phyloP scores from a whole-genome alignment of 1,140 invertebrate genomes.

The Caenorhabditis tropicalis region DNA sequence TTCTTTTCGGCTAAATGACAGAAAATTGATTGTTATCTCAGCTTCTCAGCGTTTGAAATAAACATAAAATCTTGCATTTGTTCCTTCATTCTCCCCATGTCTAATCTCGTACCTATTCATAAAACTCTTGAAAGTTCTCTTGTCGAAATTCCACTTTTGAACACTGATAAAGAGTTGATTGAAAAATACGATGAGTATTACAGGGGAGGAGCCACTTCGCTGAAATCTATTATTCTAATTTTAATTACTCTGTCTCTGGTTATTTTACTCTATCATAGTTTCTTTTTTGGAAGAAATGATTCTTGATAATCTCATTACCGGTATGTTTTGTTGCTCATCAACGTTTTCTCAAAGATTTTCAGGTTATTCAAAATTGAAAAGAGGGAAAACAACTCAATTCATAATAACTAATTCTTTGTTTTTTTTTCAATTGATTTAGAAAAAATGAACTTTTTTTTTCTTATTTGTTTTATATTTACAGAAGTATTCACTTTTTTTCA shows the following conservation, averaged over 20 bases:
- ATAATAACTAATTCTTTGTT: too few species aligned
- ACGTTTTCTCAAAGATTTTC: too few species aligned
- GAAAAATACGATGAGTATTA: background rate
- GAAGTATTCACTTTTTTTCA: too few species aligned
- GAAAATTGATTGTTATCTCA: background rate
- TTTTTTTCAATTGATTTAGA: too few species aligned
- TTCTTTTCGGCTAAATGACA: background rate
- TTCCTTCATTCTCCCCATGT: conserved; percentile 1
- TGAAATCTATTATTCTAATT: background rate
- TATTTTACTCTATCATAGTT: background rate
- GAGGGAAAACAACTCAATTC: too few species aligned
- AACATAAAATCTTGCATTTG: background rate
- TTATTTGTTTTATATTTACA: too few species aligned
- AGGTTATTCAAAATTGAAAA: too few species aligned
- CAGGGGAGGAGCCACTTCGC: background rate
- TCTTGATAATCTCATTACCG: too few species aligned
- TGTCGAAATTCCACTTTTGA: background rate
- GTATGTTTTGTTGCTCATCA: too few species aligned
- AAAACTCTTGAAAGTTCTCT: background rate
- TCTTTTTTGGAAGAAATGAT: background rate
- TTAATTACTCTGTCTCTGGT: background rate
- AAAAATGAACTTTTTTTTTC: too few species aligned
- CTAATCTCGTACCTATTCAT: background rate
- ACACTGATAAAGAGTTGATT: background rate
- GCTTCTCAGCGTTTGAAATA: background rate